phyloP scores from a whole-genome alignment of 2,113 vertebrate genomes.

The Columba janthina region DNA sequence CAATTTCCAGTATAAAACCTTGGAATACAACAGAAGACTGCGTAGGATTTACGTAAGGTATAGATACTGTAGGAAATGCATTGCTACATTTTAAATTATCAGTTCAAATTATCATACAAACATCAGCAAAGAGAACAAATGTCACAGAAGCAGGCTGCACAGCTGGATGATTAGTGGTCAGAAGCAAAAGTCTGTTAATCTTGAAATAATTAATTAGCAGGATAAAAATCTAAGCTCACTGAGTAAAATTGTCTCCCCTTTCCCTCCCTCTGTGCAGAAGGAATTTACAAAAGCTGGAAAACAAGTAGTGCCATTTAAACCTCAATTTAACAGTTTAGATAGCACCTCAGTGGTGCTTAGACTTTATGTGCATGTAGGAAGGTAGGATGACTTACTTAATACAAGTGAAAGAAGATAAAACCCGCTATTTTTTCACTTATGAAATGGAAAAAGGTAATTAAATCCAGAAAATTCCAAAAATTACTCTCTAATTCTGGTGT shows the following conservation, averaged over 20 bases:
- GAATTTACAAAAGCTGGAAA: background rate
- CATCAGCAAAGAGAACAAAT: background rate
- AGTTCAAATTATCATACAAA: background rate
- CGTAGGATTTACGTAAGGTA: background rate
- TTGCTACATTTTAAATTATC: background rate
- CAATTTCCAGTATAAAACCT: background rate
- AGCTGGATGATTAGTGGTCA: background rate
- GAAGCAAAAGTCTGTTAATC: conserved; percentile 10
- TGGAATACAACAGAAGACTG: background rate
- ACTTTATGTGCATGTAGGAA: background rate
- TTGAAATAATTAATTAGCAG: conserved; percentile 30
- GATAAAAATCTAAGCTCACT: background rate
- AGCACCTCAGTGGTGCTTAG: background rate
- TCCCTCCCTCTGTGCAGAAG: background rate
- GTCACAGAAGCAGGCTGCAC: background rate
- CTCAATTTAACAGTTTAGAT: background rate
- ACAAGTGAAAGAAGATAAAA: background rate
- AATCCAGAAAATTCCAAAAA: background rate
- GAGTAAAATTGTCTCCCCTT: background rate
- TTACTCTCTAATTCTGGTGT: background rate
- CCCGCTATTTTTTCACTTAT: rapidly evolving
- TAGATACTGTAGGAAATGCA: background rate
- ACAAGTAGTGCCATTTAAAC: background rate
- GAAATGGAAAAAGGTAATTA: background rate
- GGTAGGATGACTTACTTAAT: background rate